Base-by-base conservation (phyloP, 2,888 invertebrate genomes). In the Agonum fuliginosum region DNA sequence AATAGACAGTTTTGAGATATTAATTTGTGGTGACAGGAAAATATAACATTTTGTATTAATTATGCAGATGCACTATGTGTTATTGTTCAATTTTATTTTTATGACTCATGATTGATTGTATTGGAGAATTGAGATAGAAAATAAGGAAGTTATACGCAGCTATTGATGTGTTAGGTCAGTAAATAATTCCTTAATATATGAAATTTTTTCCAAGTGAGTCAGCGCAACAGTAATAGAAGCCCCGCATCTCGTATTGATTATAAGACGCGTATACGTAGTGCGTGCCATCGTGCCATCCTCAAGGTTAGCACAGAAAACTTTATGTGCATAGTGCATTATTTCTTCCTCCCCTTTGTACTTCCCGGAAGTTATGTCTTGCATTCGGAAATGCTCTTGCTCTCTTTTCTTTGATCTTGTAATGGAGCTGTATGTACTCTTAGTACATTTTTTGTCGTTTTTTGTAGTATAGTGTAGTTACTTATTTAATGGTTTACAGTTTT, bases 181-280 rank as follows among this genome's bases (percentile, higher is more conserved):
- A 54, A n/a, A n/a, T 22, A 12, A 54, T 54, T 54, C 24, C 54
- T 48, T 22, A 27, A 54, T 54, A 54, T 54, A 24, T 54, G 54
- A 54, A 54, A 54, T 54, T 22, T 54, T 54, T 54, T 20, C 2
- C 22, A 54, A 22, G 54, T 54, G 54, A 54, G 24, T 54, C 54
- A 54, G 10, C 20, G 54, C 24, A 54, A 3, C 54, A 54, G 54
- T 54, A 54, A 54, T 54, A 54, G 54, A 54, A 54, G 48, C 24
- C 54, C 24, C 54, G 20, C 54, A n/a, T 54, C 54, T 54, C 24
- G 54, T 54, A 54, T 54, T 54, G 54, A 51, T 51, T 51, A 51
- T 22, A 51, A 51, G 51, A 54, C 54, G 54, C 54, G 12, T 24
- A 22, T 54, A 24, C 54, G n/a, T n/a, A n/a, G n/a, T 22, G 4